phyloP scores from a whole-genome alignment of 2,113 vertebrate species.

The Australoheros scitulus region DNA sequence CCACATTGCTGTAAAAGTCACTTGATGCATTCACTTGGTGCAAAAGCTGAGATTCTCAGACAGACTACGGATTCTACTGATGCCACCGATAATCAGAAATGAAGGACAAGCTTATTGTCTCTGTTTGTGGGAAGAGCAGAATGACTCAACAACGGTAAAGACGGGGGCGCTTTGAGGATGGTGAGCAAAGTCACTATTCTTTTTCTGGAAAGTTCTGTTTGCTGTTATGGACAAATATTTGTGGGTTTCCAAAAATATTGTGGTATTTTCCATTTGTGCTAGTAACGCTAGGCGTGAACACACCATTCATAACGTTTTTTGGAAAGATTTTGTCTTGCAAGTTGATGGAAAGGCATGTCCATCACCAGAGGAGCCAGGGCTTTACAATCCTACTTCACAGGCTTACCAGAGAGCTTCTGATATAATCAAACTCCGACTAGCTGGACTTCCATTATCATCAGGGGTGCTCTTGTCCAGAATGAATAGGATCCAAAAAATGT shows the following conservation, averaged over 20 bases:
- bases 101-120: too few species aligned
- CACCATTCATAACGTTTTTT: background rate
- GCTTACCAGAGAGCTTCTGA: background rate
- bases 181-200: too few species aligned
- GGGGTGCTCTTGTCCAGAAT: background rate
- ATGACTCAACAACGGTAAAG: too few species aligned
- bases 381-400: background rate
- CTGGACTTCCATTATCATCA: background rate
- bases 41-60: too few species aligned
- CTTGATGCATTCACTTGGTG: background rate
- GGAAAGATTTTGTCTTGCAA: background rate
- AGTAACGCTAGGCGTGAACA: background rate
- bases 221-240: too few species aligned
- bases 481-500: background rate
- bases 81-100: too few species aligned
- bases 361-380: background rate
- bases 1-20: background rate
- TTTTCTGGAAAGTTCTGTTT: too few species aligned
- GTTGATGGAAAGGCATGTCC: background rate
- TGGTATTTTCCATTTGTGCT: background rate
- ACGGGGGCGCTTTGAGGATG: too few species aligned
- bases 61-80: too few species aligned
- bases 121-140: too few species aligned
- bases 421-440: background rate
- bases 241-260: background rate